A percentile compares a stretch with the other conserved stretches of the same genome.
These are phyloP conservation scores for Stenotaenia linearis DNA, from an alignment of 2,888 invertebrate species.

Conservation along the genomic window DNA sequence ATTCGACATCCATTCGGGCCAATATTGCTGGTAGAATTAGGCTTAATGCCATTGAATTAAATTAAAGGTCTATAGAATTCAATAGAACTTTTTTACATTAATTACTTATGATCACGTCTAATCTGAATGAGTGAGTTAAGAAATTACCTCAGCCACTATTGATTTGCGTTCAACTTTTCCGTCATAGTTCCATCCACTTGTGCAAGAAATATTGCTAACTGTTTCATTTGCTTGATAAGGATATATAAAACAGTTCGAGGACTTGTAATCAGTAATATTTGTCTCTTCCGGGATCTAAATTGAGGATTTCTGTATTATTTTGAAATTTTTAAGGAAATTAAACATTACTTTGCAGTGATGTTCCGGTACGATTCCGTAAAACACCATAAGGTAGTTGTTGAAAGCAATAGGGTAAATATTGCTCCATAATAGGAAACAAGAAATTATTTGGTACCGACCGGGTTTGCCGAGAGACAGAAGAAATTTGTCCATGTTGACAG, in stretches of 20 bases:
- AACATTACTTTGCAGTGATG: conserved; percentile 24
- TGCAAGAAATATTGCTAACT: not conserved
- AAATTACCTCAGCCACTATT: not conserved
- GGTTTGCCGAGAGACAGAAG: conserved; percentile 24
- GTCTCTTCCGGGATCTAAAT: not conserved
- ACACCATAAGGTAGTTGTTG: conserved; percentile 24
- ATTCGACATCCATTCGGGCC: no score
- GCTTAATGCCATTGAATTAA: no score
- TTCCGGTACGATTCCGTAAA: conserved; percentile 10
- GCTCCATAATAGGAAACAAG: not conserved
- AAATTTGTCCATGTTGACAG: not conserved
- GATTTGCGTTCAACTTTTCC: not conserved
- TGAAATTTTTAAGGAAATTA: not conserved
- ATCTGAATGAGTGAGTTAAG: no score
- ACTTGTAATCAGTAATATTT: not conserved
- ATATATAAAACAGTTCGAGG: not conserved
- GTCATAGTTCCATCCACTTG: not conserved
- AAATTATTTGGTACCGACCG: conserved; percentile 30
- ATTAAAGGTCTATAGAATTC: no score
- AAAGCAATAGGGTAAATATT: conserved; percentile 19
- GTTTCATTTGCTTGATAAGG: not conserved
- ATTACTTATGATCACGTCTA: no score
- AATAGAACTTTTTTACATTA: no score
- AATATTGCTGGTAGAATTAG: not conserved
- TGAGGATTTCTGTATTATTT: not conserved